A percentile compares a stretch with the other conserved stretches of the same genome.
Evolutionary conservation across 1,140 invertebrate genomes (phyloP).

Genomic region (Mylabris phalerata): DNA sequence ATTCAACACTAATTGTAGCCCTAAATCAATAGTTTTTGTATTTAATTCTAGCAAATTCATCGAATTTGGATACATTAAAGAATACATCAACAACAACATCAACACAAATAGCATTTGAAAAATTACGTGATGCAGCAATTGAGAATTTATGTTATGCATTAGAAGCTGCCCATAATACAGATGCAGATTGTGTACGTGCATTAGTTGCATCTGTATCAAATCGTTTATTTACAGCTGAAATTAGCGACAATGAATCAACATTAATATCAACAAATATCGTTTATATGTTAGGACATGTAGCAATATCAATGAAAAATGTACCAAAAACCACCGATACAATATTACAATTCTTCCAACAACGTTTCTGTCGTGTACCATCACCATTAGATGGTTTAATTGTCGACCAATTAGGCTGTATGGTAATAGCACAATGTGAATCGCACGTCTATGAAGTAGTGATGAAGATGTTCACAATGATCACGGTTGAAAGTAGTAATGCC

Average conservation of each 20-base stretch:
- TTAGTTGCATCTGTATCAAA: conserved; percentile 92
- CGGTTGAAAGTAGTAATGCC: conserved; percentile 85
- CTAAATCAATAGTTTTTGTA: too few species aligned
- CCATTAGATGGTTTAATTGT: conserved; percentile 90
- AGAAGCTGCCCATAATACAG: conserved; percentile 77
- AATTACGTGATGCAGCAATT: conserved; percentile 86
- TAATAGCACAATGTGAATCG: conserved; percentile 80
- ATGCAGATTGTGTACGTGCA: conserved; percentile 88
- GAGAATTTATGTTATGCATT: conserved; percentile 92
- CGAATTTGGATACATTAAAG: neutral
- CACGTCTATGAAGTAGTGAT: conserved; percentile 92
- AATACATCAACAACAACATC: conserved; percentile 34
- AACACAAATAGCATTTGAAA: conserved; percentile 70
- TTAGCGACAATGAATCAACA: conserved; percentile 74
- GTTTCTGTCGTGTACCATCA: conserved; percentile 85
- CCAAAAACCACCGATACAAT: conserved; percentile 92
- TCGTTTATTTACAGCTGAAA: conserved; percentile 83
- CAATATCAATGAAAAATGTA: conserved; percentile 87
- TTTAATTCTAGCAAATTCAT: too few species aligned
- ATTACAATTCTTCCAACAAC: conserved; percentile 93
- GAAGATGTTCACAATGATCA: conserved; percentile 95
- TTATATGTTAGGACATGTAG: conserved; percentile 94
- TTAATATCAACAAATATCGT: conserved; percentile 95
- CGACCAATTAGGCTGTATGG: conserved; percentile 95
- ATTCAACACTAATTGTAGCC: too few species aligned